Conservation (phyloP, 2,888 invertebrate genomes). For the Drosophila anceps region DNA sequence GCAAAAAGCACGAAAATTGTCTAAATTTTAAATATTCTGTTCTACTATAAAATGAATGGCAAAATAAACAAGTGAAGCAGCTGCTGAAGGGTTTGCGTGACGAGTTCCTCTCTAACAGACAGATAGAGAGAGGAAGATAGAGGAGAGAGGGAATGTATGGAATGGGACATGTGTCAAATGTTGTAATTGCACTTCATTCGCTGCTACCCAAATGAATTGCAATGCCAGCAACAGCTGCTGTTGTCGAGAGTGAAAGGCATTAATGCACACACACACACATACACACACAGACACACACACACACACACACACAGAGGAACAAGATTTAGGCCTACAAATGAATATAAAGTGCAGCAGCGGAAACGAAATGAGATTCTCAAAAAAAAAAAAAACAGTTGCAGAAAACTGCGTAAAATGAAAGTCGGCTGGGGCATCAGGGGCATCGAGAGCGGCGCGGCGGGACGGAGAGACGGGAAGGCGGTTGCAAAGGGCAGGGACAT, state of each 20-base stretch:
- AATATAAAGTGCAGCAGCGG: slow-evolving; percentile 48
- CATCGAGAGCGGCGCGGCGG: background rate
- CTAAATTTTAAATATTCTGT: background rate
- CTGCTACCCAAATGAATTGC: slow-evolving; percentile 50
- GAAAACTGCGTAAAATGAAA: slow-evolving; percentile 12
- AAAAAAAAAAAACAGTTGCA: slow-evolving; percentile 6
- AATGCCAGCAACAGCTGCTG: slow-evolving; percentile 46
- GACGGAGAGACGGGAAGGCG: too few relatives aligned
- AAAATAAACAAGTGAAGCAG: background rate
- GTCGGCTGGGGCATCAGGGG: background rate
- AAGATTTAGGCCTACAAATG: slow-evolving; percentile 55
- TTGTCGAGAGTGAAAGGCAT: slow-evolving; percentile 47
- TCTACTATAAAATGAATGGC: background rate
- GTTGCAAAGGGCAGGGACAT: slow-evolving; percentile 8
- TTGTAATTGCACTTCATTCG: slow-evolving; percentile 58
- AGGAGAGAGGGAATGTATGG: background rate
- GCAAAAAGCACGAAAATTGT: background rate
- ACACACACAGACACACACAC: slow-evolving; percentile 5
- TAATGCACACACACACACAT: slow-evolving; percentile 23
- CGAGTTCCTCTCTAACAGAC: slow-evolving; percentile 12
- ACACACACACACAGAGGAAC: background rate
- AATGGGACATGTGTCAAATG: slow-evolving; percentile 54
- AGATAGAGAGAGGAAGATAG: background rate
- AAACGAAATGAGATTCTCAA: slow-evolving; percentile 17
- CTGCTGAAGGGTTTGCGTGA: background rate